Evolutionary conservation across 1,140 invertebrate genomes (phyloP).

Genomic region (Papilio glaucus): DNA sequence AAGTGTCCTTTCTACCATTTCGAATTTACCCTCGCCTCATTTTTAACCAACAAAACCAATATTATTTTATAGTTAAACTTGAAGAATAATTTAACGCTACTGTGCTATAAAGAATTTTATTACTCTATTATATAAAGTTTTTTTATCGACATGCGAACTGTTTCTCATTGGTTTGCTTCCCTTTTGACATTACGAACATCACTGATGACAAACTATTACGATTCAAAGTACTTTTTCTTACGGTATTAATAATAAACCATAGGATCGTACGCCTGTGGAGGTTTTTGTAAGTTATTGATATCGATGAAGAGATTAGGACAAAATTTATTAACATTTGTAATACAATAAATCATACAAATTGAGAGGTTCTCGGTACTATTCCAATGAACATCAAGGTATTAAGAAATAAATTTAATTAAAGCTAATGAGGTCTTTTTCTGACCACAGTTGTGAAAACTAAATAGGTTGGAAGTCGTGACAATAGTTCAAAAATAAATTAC

Average conservation of each 20-base stretch:
- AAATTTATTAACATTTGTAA: neutral
- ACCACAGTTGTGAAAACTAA: too few relatives aligned
- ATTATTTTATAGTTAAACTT: conserved; percentile 20
- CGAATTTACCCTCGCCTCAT: too few relatives aligned
- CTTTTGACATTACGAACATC: conserved; percentile 3
- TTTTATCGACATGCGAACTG: conserved; percentile 10
- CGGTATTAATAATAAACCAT: neutral
- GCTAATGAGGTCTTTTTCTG: too few relatives aligned
- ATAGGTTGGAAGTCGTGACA: too few relatives aligned
- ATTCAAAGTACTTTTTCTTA: neutral
- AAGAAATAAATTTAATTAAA: too few relatives aligned
- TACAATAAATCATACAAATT: too few relatives aligned
- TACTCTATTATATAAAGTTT: conserved; percentile 11
- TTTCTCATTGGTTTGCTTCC: neutral
- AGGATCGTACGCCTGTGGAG: neutral
- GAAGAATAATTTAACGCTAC: conserved; percentile 17
- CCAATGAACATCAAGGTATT: too few relatives aligned
- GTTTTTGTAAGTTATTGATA: neutral
- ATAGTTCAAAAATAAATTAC: too few relatives aligned
- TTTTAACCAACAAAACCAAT: conserved; percentile 15
- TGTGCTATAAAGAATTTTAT: conserved; percentile 18
- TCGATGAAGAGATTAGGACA: neutral
- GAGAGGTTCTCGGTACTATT: too few relatives aligned
- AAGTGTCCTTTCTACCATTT: too few relatives aligned
- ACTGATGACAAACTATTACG: neutral